Evolutionary conservation across 2,888 invertebrate species (phyloP).

Genomic region (Rhagophthalmus giganteus): DNA sequence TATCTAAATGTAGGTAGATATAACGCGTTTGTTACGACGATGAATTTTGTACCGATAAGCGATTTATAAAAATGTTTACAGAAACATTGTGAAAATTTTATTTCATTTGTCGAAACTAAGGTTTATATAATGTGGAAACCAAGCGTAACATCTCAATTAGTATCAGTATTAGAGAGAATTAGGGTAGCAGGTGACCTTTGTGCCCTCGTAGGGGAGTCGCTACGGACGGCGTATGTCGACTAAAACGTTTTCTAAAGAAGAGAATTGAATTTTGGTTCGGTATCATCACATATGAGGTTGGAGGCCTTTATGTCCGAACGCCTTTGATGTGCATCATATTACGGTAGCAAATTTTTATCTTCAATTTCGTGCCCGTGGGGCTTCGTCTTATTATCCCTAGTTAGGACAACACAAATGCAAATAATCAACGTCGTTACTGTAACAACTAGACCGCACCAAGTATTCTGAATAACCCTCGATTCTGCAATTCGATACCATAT

Average conservation of each 20-base stretch:
- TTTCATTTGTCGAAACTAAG: too few species aligned
- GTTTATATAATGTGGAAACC: too few species aligned
- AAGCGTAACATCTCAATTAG: conserved; percentile 32
- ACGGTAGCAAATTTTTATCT: conserved; percentile 42
- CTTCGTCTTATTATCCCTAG: conserved; percentile 43
- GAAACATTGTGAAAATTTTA: too few species aligned
- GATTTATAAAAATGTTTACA: neutral
- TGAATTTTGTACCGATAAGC: neutral
- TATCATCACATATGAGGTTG: conserved; percentile 21
- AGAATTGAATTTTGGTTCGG: conserved; percentile 42
- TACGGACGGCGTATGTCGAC: conserved; percentile 11
- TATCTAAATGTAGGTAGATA: neutral
- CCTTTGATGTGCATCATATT: conserved; percentile 45
- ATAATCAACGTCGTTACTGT: conserved; percentile 46
- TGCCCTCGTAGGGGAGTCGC: conserved; percentile 22
- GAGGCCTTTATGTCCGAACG: conserved; percentile 37
- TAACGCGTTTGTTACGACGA: neutral
- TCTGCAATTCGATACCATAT: conserved; percentile 43
- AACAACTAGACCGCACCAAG: conserved; percentile 42
- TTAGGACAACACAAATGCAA: conserved; percentile 40
- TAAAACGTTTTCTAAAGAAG: conserved; percentile 29
- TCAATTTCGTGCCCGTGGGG: conserved; percentile 36
- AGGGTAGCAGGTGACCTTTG: conserved; percentile 37
- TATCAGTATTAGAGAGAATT: conserved; percentile 33
- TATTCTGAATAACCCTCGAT: conserved; percentile 35